Conservation (phyloP, 2,888 invertebrate species). For the Campoplex capitator region DNA sequence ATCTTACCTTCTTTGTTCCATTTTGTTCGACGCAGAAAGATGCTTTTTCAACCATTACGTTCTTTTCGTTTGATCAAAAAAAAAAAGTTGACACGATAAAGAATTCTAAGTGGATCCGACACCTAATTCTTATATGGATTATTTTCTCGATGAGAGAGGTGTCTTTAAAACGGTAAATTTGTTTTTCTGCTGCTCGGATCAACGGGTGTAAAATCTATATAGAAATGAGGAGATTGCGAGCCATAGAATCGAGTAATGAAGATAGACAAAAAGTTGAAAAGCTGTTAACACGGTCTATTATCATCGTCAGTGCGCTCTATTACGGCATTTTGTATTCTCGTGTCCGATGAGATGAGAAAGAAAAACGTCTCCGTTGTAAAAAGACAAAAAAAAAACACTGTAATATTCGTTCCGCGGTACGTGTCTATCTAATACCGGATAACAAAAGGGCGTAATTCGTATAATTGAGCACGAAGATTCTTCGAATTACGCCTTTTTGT, state of each 20-base stretch:
- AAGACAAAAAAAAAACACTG: conserved; percentile 5
- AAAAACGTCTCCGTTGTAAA: conserved; percentile 16
- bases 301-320: conserved; percentile 32
- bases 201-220: background rate
- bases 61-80: background rate
- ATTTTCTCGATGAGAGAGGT: background rate
- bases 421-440: background rate
- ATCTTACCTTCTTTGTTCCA: background rate
- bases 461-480: background rate
- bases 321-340: conserved; percentile 37
- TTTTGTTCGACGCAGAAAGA: background rate
- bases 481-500: background rate
- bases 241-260: conserved; percentile 16
- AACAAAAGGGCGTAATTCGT: conserved; percentile 18
- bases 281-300: conserved; percentile 49
- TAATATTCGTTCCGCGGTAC: conserved; percentile 14
- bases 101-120: background rate
- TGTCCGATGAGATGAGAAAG: conserved; percentile 6
- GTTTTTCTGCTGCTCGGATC: background rate
- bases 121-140: background rate
- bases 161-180: background rate
- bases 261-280: conserved; percentile 27
- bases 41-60: no score
- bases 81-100: background rate
- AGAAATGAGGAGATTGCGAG: background rate